Evolutionary conservation across 2,888 invertebrate genomes (phyloP).

Genomic region (Oligia strigilis): DNA sequence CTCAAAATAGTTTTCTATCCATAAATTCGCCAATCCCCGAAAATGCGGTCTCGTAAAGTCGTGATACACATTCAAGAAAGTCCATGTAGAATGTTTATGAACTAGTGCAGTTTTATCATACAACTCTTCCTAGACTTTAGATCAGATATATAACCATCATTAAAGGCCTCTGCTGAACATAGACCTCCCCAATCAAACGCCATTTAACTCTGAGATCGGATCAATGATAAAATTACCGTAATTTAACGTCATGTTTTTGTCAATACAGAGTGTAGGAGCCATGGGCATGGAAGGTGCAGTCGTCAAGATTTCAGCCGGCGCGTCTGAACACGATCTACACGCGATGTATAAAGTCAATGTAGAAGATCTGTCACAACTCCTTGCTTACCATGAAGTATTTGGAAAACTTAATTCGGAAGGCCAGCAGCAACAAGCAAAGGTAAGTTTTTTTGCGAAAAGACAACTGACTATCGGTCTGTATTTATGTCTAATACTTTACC

Average conservation of each 20-base stretch:
- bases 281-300: slow-evolving; percentile 93
- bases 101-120: background rate
- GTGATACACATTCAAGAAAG: too few relatives aligned
- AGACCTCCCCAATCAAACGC: background rate
- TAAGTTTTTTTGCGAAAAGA: slow-evolving; percentile 4
- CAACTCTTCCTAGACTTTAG: background rate
- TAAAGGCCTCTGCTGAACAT: background rate
- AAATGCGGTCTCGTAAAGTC: too few relatives aligned
- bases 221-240: background rate
- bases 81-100: background rate
- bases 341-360: slow-evolving; percentile 96
- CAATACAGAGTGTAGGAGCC: slow-evolving; percentile 80
- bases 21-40: background rate
- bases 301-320: slow-evolving; percentile 93
- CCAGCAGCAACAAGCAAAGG: slow-evolving; percentile 82
- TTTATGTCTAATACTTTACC: background rate
- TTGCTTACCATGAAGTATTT: slow-evolving; percentile 96
- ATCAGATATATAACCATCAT: background rate
- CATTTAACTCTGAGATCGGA: background rate
- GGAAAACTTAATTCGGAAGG: slow-evolving; percentile 86
- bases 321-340: slow-evolving; percentile 93
- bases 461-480: background rate
- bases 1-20: too few relatives aligned
- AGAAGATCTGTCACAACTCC: slow-evolving; percentile 95
- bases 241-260: slow-evolving; percentile 15